Base-by-base conservation (phyloP, 2,797 vertebrate genomes). In the Thunnus albacares region DNA sequence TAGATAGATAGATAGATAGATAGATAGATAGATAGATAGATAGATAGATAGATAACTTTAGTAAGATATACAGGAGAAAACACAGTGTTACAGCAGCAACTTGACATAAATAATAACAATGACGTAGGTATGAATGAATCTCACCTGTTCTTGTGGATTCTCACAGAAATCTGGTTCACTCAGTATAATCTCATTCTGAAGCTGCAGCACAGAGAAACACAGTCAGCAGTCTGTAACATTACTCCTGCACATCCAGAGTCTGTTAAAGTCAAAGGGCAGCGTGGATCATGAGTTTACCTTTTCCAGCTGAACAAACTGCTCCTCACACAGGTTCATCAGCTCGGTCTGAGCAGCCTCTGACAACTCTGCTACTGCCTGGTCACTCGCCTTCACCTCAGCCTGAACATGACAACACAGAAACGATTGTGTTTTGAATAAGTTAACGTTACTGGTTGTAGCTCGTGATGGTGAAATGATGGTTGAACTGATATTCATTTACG, bases 141-240 rank as follows among this genome's bases (percentile, higher is more conserved):
- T 88, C 60, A 96, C 96, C 93, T 93, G 93, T 18, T 92, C 91
- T 41, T 88, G 83, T 12, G 84, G 87, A 71, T 83, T 83, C 41
- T 89, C 88, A 68, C 80, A 74, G 18, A 81, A 81, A 38, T 95
- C 89, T 18, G 90, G 81, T 58, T 94, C 93, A 80, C 80, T 66
- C 22, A 94, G 86, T 49, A 94, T 82, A 0, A 96, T 91, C 67
- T 95, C 91, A 85, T 94, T 92, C 80, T 96, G 96, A 58, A 96
- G 87, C 96, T 96, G 91, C 49, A 92, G 94, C 47, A 94, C 28
- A 93, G 2, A 89, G 5, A 85, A 2, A 73, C 3, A 67, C 24
- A 35, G 10, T 10, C 2, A 51, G 15, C 43, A 2, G 35, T 56
- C 77, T 56, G 24, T 17, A 38, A 56, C 1, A 12, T 35, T 17